Evolutionary conservation across 1,140 invertebrate genomes (phyloP).

Genomic region (Drosophila tani): DNA sequence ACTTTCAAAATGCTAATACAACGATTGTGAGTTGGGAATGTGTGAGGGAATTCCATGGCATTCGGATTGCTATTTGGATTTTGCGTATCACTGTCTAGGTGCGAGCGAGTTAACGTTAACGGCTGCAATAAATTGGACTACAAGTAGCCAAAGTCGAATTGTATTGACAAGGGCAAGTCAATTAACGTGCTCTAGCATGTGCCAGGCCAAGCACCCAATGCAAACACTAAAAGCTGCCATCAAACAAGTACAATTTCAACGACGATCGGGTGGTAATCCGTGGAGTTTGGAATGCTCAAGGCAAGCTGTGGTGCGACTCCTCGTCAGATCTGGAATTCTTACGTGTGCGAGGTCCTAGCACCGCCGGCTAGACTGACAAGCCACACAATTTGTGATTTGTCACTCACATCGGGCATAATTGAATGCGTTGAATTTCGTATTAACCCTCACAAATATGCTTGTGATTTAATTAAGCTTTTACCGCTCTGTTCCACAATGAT

Average conservation of each 20-base stretch:
- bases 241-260: slow-evolving; percentile 9
- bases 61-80: slow-evolving; percentile 22
- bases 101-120: slow-evolving; percentile 30
- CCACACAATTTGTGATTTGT: slow-evolving; percentile 30
- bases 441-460: slow-evolving; percentile 3
- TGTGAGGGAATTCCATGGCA: slow-evolving; percentile 34
- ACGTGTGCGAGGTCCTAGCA: neutral
- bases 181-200: slow-evolving; percentile 35
- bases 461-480: slow-evolving; percentile 36
- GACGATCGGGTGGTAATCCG: slow-evolving; percentile 6
- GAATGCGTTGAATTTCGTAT: slow-evolving; percentile 24
- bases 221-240: slow-evolving; percentile 6
- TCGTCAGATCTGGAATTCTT: neutral
- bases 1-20: slow-evolving; percentile 40
- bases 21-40: slow-evolving; percentile 4
- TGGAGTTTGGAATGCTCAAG: neutral
- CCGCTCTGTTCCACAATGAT: slow-evolving; percentile 17
- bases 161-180: slow-evolving; percentile 53
- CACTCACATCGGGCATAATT: slow-evolving; percentile 13
- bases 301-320: neutral
- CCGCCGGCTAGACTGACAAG: neutral
- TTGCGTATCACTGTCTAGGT: slow-evolving; percentile 37
- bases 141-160: slow-evolving; percentile 50
- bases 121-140: slow-evolving; percentile 52
- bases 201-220: slow-evolving; percentile 17